phyloP scores from a whole-genome alignment of 2,797 vertebrate genomes.

The Falco biarmicus region DNA sequence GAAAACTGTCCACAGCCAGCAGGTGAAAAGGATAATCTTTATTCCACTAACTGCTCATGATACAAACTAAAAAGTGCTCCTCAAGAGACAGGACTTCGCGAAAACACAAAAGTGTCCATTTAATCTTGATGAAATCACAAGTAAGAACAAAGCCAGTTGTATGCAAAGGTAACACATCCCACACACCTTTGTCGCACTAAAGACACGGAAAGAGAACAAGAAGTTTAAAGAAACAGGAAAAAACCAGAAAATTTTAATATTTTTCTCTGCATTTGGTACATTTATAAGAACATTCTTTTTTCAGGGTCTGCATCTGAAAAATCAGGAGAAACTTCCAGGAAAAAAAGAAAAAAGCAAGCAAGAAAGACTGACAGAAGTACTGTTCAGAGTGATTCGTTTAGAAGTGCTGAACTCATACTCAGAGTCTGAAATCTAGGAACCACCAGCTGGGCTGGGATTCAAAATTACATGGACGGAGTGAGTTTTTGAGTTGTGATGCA shows the following conservation, averaged over 20 bases:
- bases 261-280: constrained; percentile 58
- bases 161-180: background rate
- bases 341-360: background rate
- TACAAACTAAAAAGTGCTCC: background rate
- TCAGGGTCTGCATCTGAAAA: constrained; percentile 42
- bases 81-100: background rate
- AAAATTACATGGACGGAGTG: constrained; percentile 57
- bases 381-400: constrained; percentile 71
- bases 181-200: background rate
- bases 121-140: background rate
- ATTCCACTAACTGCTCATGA: background rate
- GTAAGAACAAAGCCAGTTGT: background rate
- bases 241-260: constrained; percentile 18
- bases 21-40: background rate
- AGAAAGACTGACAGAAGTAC: constrained; percentile 69
- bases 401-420: constrained; percentile 69
- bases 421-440: constrained; percentile 68
- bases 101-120: background rate
- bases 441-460: constrained; percentile 65
- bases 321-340: constrained; percentile 53
- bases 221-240: background rate
- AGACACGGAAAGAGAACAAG: background rate
- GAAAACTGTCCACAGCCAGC: background rate
- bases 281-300: constrained; percentile 60
- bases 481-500: constrained; percentile 59